Evolutionary conservation across 1,140 invertebrate genomes (phyloP).

Genomic region (Diplogasteroides magnus): DNA sequence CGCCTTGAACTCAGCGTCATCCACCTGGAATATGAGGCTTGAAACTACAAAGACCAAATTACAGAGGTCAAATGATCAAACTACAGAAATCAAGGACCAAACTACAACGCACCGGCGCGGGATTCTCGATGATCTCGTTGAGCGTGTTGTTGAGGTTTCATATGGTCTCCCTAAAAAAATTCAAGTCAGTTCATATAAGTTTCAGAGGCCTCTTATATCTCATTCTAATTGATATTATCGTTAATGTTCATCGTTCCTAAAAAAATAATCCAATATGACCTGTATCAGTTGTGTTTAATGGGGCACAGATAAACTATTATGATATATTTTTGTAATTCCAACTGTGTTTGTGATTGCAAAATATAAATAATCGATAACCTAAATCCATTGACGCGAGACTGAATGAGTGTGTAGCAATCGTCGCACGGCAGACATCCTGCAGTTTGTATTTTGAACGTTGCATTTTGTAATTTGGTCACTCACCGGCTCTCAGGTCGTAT

Average conservation of each 20-base stretch:
- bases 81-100: neutral
- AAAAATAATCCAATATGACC: too few species aligned
- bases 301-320: too few species aligned
- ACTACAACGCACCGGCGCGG: conserved; percentile 31
- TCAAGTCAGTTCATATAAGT: too few species aligned
- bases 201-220: too few species aligned
- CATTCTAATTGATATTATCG: too few species aligned
- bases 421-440: conserved; percentile 49
- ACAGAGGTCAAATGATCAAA: neutral
- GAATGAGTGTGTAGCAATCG: conserved; percentile 53
- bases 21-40: conserved; percentile 18
- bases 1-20: conserved; percentile 47
- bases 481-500: conserved; percentile 32
- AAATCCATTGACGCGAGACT: conserved; percentile 43
- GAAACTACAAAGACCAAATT: neutral
- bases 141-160: conserved; percentile 40
- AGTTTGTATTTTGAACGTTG: too few species aligned
- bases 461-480: too few species aligned
- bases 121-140: conserved; percentile 54
- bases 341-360: neutral
- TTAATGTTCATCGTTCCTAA: too few species aligned
- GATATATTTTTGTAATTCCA: too few species aligned
- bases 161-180: conserved; percentile 35
- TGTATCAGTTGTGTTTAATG: too few species aligned
- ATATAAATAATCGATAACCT: neutral